Conservation (phyloP, 2,113 vertebrate species). For the Cavia aperea region DNA sequence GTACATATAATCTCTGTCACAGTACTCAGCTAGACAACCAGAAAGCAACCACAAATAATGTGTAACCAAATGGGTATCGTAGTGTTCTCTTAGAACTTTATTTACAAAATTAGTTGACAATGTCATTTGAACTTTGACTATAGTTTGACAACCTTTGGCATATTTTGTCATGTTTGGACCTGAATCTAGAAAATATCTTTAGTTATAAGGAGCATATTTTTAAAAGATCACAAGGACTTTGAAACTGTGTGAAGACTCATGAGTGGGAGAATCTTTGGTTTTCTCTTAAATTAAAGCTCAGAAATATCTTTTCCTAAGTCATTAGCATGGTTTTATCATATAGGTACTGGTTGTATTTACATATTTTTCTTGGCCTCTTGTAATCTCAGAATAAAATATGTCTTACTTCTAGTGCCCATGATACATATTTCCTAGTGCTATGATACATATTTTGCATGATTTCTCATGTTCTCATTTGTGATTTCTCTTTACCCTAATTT, state of each 20-base stretch:
- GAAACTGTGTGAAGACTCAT: background rate
- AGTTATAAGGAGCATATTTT: background rate
- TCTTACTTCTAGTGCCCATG: background rate
- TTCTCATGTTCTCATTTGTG: background rate
- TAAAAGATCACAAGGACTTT: constrained; percentile 10
- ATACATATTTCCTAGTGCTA: background rate
- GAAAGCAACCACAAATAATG: background rate
- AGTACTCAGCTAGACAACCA: background rate
- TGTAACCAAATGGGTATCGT: background rate
- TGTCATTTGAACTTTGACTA: background rate
- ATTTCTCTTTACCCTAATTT: background rate
- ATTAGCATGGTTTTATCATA: background rate
- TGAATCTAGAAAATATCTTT: constrained; percentile 21
- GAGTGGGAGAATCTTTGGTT: background rate
- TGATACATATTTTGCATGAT: background rate
- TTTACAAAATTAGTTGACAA: background rate
- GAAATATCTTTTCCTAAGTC: background rate
- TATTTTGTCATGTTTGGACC: background rate
- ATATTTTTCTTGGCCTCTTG: background rate
- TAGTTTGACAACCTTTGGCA: background rate
- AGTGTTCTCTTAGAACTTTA: background rate
- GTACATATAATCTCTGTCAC: background rate
- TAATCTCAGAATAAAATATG: constrained; percentile 4
- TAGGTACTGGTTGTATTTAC: background rate
- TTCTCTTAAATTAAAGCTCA: background rate